These are phyloP conservation scores for Volucella inanis DNA, from an alignment of 2,888 invertebrate species.

Conservation along the genomic window DNA sequence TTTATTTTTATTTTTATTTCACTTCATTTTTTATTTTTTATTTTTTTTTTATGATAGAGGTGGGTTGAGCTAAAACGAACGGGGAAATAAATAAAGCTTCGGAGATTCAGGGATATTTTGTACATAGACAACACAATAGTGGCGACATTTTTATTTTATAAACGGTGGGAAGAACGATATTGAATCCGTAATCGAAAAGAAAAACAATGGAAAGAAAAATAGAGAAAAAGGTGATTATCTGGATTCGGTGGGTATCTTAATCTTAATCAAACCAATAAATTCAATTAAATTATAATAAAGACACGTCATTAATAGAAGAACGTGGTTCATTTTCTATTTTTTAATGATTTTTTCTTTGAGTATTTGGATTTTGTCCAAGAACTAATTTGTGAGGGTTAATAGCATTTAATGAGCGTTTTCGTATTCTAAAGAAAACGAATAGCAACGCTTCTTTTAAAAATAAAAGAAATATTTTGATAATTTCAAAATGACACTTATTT, in stretches of 20 bases:
- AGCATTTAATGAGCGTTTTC: constrained; percentile 24
- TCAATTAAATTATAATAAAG: constrained; percentile 61
- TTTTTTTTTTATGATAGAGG: constrained; percentile 43
- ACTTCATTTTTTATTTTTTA: constrained; percentile 24
- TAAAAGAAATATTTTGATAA: no score
- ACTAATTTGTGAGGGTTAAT: constrained; percentile 53
- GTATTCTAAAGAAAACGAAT: background rate
- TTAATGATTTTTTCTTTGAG: constrained; percentile 12
- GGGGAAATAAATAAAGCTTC: constrained; percentile 25
- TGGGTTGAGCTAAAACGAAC: constrained; percentile 50
- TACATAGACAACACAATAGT: constrained; percentile 51
- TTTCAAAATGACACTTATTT: no score
- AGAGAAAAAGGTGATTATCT: constrained; percentile 33
- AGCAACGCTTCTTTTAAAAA: no score
- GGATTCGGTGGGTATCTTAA: constrained; percentile 49
- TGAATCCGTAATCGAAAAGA: constrained; percentile 13
- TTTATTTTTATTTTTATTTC: constrained; percentile 22
- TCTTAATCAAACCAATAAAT: constrained; percentile 61
- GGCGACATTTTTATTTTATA: constrained; percentile 52
- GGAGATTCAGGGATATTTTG: constrained; percentile 19
- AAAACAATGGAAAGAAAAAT: background rate
- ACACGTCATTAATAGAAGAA: constrained; percentile 29
- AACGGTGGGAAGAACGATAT: constrained; percentile 54
- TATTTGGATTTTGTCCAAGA: constrained; percentile 46
- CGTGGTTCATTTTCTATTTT: background rate